These are phyloP conservation scores for Paratilapia polleni DNA, from an alignment of 2,113 vertebrate species.

Conservation along the genomic window DNA sequence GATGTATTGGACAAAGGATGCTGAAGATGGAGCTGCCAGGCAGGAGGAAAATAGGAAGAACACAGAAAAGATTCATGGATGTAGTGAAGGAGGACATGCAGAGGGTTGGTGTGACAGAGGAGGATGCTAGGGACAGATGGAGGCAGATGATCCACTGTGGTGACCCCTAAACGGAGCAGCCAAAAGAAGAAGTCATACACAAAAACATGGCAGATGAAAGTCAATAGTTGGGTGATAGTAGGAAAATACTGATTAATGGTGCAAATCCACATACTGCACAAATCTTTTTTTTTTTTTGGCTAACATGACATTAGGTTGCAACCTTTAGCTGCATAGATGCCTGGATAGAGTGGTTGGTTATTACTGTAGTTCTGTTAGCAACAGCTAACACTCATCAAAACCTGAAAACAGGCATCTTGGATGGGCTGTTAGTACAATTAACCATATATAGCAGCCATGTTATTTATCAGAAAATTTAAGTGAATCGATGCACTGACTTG, in stretches of 20 bases:
- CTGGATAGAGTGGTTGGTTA: not conserved
- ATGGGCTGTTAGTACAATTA: rapidly evolving
- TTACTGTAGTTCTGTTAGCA: not conserved
- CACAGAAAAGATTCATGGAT: no score
- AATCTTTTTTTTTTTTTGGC: not conserved
- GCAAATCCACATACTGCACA: not conserved
- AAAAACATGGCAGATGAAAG: not conserved
- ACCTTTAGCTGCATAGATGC: not conserved
- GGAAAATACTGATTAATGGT: not conserved
- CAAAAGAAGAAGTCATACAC: no score
- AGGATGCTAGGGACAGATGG: no score
- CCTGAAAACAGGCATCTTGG: not conserved
- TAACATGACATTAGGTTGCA: not conserved
- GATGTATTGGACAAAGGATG: no score
- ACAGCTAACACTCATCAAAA: not conserved
- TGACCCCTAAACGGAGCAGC: no score
- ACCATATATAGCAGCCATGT: not conserved
- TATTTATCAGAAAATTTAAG: not conserved
- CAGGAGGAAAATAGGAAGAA: no score
- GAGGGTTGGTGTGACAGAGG: no score
- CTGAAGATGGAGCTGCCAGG: no score
- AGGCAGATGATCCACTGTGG: no score
- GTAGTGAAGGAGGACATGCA: no score
- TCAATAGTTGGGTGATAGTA: not conserved
- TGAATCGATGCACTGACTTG: not conserved